These are phyloP conservation scores for Chlorops oryzae DNA, from an alignment of 1,140 invertebrate species.

Conservation along the genomic window DNA sequence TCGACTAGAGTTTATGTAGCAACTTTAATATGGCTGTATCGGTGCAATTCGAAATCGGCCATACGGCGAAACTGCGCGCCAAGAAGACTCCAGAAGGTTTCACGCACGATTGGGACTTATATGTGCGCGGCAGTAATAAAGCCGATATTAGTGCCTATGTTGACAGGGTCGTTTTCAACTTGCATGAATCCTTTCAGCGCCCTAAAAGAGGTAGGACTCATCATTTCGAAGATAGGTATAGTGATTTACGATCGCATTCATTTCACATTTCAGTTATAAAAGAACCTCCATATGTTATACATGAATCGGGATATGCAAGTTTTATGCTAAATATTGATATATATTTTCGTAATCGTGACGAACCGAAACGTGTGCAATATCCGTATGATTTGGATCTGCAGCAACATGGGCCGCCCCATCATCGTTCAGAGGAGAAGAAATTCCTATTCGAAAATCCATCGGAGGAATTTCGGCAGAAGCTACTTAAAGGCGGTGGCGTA, in stretches of 20 bases:
- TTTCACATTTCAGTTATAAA: conserved; percentile 65
- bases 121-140: conserved; percentile 79
- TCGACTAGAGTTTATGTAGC: conserved; percentile 1
- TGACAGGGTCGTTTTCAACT: conserved; percentile 89
- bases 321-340: conserved; percentile 87
- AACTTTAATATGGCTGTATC: conserved; percentile 62
- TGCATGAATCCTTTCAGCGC: conserved; percentile 88
- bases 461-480: conserved; percentile 81
- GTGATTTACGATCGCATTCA: no score
- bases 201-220: conserved; percentile 68
- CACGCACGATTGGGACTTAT: conserved; percentile 98
- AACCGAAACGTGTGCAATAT: conserved; percentile 81
- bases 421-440: conserved; percentile 60
- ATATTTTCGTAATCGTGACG: conserved; percentile 84
- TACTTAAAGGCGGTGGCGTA: conserved; percentile 80
- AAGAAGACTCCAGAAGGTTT: conserved; percentile 80
- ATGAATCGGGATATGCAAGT: conserved; percentile 91
- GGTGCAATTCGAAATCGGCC: conserved; percentile 87
- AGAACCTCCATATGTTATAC: conserved; percentile 84
- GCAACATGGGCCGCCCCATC: conserved; percentile 62
- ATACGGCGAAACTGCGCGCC: conserved; percentile 71
- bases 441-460: conserved; percentile 61
- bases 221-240: neutral
- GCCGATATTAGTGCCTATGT: conserved; percentile 84
- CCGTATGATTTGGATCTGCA: conserved; percentile 82